Evolutionary conservation across 30 jellyfish, hydroid and myxozoan species (phyloP), one percentile per base, ranked within the genome.

Genomic region (Hydractinia echinata): DNA sequence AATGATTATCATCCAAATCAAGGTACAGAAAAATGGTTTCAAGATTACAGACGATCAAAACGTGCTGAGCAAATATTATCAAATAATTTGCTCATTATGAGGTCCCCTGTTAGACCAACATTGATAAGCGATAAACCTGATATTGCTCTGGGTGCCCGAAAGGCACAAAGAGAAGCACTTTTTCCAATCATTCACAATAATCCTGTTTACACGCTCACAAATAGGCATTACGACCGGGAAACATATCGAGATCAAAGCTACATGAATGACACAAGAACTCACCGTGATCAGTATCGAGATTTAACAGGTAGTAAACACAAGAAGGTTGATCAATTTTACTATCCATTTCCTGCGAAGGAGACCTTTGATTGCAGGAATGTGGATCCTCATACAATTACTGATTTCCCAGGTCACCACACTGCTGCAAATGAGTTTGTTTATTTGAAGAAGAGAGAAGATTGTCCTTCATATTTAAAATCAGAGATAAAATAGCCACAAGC

Each of bases 171-270:
- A 15, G 96, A 88, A 76, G 68, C 91, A 5, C 85, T 82, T 4
- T 88, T 88, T 67, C 96, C 96, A 15, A 67, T 83, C 54, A 79
- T 88, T 54, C 96, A 88, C 4, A 88, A 88, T 54, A 88, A 88
- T 53, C 96, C 96, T 51, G 79, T 88, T 20, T 88, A 88, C 73
- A 72, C 61, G 8, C 78, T 83, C 62, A 83, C 83, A 66, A 88
- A 88, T 71, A 81, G 89, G 73, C 79, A 82, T 39, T 90, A 85
- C 13, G 89, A 83, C 66, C 86, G 89, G 51, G 87, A 83, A 54
- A 83, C 89, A 61, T 94, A 88, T 58, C 72, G 91, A 51, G 96
- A 88, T 53, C 61, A 53, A 58, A 30, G 44, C 44, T 62, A 55
- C 78, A 80, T 67, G 87, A 73, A 52, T 6, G 94, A 83, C 48